These are phyloP conservation scores for Rattus rattus DNA, from an alignment of 2,113 vertebrate genomes.

Conservation along the genomic window DNA sequence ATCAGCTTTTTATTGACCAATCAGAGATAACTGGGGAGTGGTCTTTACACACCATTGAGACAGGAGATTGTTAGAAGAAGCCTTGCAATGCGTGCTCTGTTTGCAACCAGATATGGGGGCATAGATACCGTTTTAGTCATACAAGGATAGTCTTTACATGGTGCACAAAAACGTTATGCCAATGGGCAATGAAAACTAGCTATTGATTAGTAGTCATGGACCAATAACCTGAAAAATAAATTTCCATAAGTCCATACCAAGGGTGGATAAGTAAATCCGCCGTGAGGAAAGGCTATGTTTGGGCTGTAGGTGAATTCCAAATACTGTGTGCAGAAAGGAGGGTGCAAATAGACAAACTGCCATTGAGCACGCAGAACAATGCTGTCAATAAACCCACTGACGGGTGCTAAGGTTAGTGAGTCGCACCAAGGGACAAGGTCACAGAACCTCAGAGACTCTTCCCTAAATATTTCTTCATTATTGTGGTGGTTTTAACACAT, in stretches of 20 bases:
- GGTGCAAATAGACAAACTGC: neutral
- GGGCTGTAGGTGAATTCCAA: neutral
- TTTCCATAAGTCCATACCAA: neutral
- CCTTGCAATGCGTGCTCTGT: too few relatives aligned
- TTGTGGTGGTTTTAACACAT: neutral
- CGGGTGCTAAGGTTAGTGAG: neutral
- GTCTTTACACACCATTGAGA: too few relatives aligned
- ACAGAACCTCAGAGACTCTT: neutral
- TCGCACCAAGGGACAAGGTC: neutral
- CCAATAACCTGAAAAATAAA: neutral
- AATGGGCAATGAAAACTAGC: conserved; percentile 25
- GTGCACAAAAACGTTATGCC: too few relatives aligned
- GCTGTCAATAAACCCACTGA: neutral
- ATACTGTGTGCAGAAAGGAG: neutral
- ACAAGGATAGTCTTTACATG: too few relatives aligned
- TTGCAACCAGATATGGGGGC: too few relatives aligned
- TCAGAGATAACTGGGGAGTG: too few relatives aligned
- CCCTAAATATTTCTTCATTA: neutral
- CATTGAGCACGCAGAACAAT: neutral
- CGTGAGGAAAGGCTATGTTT: neutral
- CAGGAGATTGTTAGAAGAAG: too few relatives aligned
- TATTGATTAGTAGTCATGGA: neutral
- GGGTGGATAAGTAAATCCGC: conserved; percentile 6
- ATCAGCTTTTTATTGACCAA: too few relatives aligned
- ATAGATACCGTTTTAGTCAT: too few relatives aligned